Evolutionary conservation across 2,888 invertebrate species (phyloP), one percentile per base, ranked within the genome.

Genomic region (Cryptus armator): DNA sequence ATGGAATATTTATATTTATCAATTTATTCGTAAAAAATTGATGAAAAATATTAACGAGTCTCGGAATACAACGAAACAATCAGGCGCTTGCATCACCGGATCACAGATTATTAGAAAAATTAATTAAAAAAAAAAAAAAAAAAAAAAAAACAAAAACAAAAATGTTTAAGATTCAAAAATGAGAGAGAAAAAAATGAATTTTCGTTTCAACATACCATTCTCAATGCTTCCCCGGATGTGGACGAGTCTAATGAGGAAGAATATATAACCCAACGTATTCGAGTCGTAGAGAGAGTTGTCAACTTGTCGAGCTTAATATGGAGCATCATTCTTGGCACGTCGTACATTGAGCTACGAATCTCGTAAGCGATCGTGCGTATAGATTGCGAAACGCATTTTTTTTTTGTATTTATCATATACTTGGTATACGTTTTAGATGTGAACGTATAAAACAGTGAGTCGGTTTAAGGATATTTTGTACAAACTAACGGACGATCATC

Each of bases 221-320:
- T 91, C 91, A 92, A 91, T 91, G 91, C 91, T 90, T 91, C 91
- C 90, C 90, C 90, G 90, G 91, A 89, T 89, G 91, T 90, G 91
- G 90, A 91, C 89, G 89, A 89, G 89, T 91, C 91, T 90, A 90
- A 89, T 90, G 88, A 89, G 88, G 88, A 86, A 87, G 85, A 85
- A 76, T 83, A 83, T 85, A 78, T 59, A 81, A 85, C 67, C 76
- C 72, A 76, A 62, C n/a, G 59, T 37, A 81, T 72, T 71, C 72
- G 79, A 82, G 72, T 71, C 82, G 64, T 70, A 37, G 82, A 79
- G 59, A 81, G 29, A 76, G 75, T 51, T 74, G 74, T 78, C 70
- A 71, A 71, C 67, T 77, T 66, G 51, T 70, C 78, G 70, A 78
- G 67, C 46, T 81, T 72, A 46, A 59, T 62, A 16, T 51, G 53